Percentiles rank a stretch among this genome's conserved stretches.
These are phyloP conservation scores for Aptenodytes patagonicus DNA, from an alignment of 2,113 vertebrate species.

Conservation along the genomic window DNA sequence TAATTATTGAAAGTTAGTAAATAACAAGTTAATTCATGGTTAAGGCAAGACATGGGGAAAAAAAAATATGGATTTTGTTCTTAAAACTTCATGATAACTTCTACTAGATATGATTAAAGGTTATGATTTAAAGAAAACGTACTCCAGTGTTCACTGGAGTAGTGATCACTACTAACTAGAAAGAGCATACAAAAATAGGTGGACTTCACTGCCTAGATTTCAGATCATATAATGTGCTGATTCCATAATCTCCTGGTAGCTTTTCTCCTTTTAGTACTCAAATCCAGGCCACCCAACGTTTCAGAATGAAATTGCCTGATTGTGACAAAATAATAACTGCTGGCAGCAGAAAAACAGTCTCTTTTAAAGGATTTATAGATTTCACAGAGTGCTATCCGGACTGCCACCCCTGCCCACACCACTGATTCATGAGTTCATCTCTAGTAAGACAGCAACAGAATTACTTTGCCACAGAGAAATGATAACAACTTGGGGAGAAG, in stretches of 20 bases:
- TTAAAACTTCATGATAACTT: not conserved
- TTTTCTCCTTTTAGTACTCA: not conserved
- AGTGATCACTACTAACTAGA: not conserved
- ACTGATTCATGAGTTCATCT: constrained; percentile 72
- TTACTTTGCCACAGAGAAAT: constrained; percentile 66
- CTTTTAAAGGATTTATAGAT: constrained; percentile 64
- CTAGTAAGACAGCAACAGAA: constrained; percentile 66
- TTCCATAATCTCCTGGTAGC: not conserved
- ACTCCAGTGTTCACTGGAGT: not conserved
- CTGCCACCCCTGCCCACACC: constrained; percentile 59
- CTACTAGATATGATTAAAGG: not conserved
- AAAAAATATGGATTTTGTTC: not conserved
- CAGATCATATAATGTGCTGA: not conserved
- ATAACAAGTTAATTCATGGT: not conserved
- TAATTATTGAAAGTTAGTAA: not conserved
- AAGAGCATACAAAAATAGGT: not conserved
- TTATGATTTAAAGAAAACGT: not conserved
- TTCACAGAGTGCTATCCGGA: constrained; percentile 41
- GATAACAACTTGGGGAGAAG: constrained; percentile 64
- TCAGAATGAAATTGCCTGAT: constrained; percentile 49
- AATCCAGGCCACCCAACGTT: not conserved
- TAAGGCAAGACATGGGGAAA: not conserved
- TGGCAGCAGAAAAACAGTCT: constrained; percentile 22
- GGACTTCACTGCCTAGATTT: not conserved
- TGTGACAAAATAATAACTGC: constrained; percentile 18